A percentile compares a stretch with the other conserved stretches of the same genome.
These are phyloP conservation scores for Pseudachorutes palmiensis DNA, from an alignment of 1,140 invertebrate genomes.

Conservation along the genomic window DNA sequence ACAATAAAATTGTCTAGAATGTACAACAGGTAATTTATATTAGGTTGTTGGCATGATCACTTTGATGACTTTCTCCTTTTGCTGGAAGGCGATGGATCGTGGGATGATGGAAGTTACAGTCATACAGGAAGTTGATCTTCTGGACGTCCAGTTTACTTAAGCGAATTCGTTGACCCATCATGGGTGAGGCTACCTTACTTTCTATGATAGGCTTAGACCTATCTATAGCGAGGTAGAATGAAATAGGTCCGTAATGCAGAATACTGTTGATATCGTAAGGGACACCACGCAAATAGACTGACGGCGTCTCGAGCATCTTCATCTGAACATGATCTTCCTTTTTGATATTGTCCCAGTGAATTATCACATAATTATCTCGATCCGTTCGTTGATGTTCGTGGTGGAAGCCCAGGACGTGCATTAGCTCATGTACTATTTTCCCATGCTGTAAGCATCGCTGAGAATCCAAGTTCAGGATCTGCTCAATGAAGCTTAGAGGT, in stretches of 20 bases:
- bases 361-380: constrained; percentile 29
- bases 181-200: background rate
- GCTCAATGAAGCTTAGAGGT: background rate
- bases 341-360: constrained; percentile 22
- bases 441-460: constrained; percentile 18
- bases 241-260: constrained; percentile 46
- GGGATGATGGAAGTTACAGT: constrained; percentile 4
- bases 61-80: background rate
- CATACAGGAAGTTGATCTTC: constrained; percentile 43
- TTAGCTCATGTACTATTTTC: constrained; percentile 30
- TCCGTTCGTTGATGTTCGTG: constrained; percentile 35
- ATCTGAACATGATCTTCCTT: constrained; percentile 6
- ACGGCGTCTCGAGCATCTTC: background rate
- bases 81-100: too few species aligned
- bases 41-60: too few species aligned
- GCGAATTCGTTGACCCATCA: constrained; percentile 56
- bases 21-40: too few species aligned
- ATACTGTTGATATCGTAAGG: constrained; percentile 35
- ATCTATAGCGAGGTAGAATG: constrained; percentile 40
- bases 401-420: constrained; percentile 33
- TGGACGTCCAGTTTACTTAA: constrained; percentile 56
- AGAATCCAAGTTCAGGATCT: constrained; percentile 22
- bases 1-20: too few species aligned
- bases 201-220: constrained; percentile 1
- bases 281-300: constrained; percentile 2